Evolutionary conservation across 1,140 invertebrate species (phyloP).

Genomic region (Glossosoma conforme): DNA sequence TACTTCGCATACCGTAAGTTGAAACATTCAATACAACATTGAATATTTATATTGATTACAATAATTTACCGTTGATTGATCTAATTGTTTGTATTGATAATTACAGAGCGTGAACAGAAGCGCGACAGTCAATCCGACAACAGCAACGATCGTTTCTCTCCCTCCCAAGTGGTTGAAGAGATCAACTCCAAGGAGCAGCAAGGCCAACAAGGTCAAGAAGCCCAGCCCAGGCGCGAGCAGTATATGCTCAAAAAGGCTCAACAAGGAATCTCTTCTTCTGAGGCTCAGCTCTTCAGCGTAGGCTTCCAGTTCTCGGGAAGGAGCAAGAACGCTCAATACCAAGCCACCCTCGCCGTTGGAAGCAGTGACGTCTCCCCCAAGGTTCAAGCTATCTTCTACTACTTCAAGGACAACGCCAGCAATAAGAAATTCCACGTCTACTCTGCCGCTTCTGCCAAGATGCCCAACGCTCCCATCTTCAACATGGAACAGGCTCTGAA

Average conservation of each 20-base stretch:
- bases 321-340: constrained; percentile 42
- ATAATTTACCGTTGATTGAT: not conserved
- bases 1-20: constrained; percentile 15
- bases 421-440: constrained; percentile 42
- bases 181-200: constrained; percentile 15
- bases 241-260: constrained; percentile 48
- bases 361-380: constrained; percentile 51
- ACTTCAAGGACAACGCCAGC: constrained; percentile 36
- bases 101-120: not conserved
- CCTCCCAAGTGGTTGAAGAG: constrained; percentile 5
- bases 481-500: constrained; percentile 50
- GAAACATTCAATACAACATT: not conserved
- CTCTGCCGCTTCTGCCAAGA: constrained; percentile 36
- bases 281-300: constrained; percentile 46
- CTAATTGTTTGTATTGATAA: not conserved
- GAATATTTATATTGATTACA: not conserved
- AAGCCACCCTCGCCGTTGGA: constrained; percentile 47
- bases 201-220: constrained; percentile 34
- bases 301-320: constrained; percentile 47
- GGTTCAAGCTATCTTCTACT: constrained; percentile 43
- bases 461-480: constrained; percentile 43
- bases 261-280: constrained; percentile 47
- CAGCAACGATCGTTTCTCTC: constrained; percentile 5
- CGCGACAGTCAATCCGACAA: not conserved
- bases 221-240: constrained; percentile 43